Conservation (phyloP, 2,888 invertebrate genomes). For the Blera fallax region DNA sequence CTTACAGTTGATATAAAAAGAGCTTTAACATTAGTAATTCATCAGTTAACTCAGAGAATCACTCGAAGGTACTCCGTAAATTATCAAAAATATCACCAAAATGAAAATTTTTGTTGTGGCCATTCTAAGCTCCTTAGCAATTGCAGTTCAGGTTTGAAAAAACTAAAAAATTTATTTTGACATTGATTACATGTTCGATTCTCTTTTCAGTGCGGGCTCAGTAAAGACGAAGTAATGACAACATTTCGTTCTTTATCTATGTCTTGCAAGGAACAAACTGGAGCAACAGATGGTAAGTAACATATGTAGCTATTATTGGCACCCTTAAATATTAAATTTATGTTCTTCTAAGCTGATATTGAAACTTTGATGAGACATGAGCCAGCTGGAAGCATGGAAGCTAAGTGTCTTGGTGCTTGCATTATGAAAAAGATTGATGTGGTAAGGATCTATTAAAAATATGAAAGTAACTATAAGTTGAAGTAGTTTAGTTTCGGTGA, state of each 20-base stretch:
- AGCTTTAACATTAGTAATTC: not conserved
- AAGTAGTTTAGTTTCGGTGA: not conserved
- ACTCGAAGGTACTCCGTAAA: not conserved
- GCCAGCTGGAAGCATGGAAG: slow-evolving; percentile 74
- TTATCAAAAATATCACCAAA: not conserved
- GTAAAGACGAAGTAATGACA: slow-evolving; percentile 75
- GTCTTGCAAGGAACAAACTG: slow-evolving; percentile 77
- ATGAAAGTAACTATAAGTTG: not conserved
- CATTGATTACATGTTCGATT: not conserved
- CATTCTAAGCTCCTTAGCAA: not conserved
- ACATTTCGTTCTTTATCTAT: slow-evolving; percentile 73
- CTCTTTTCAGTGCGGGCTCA: slow-evolving; percentile 50
- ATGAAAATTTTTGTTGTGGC: not conserved
- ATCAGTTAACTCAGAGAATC: not conserved
- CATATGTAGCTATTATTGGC: not conserved
- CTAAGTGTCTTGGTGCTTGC: slow-evolving; percentile 77
- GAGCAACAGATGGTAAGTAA: slow-evolving; percentile 78
- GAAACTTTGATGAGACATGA: slow-evolving; percentile 73
- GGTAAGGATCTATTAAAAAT: slow-evolving; percentile 38
- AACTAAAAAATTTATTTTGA: not conserved
- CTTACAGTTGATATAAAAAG: not conserved
- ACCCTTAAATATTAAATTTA: not conserved
- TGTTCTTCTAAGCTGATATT: slow-evolving; percentile 71
- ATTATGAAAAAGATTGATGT: slow-evolving; percentile 76
- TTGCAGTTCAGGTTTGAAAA: not conserved